Evolutionary conservation across 2,113 vertebrate species (phyloP), one percentile per base, ranked within the genome.

Genomic region (Periophthalmus modestus): DNA sequence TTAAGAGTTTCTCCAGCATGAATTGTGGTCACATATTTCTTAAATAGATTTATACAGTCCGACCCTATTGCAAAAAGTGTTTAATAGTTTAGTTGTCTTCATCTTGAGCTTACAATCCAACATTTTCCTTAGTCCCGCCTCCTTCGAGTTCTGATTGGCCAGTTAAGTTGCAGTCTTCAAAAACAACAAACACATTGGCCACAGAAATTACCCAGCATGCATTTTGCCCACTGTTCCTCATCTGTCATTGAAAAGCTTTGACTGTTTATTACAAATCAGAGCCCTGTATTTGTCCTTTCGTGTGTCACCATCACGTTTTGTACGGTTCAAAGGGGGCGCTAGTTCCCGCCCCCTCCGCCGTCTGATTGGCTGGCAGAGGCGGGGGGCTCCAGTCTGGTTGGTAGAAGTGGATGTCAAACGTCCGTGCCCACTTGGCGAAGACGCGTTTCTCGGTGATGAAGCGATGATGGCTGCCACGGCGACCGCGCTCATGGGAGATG

Each of bases 381-480:
- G 94, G 90, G 1, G 97, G 98, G 72, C 93, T 91, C 98, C 98
- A 99, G 93, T 96, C 94, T 0, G 98, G 98, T 88, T 98, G 97
- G 90, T 97, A 97, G 91, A 99, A 99, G 88, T 90, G 95, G 87
- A 99, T 98, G 77, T 96, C 89, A 93, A 96, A 97, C 59, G 94
- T 97, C 93, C 94, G 94, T 0, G 98, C 97, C 98, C 98, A 99
- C 80, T 93, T 95, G 86, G 97, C 95, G 55, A 99, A 99, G 68
- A 98, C 97, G 1, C 95, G 92, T 65, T 99, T 99, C 94, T 99
- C 98, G 0, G 97, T 99, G 93, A 99, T 97, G 83, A 99, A 99
- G 66, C 97, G 97, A 74, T 99, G 98, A 52, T 99, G 97, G 80
- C 98, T 98, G 74, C 98, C 98, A 63, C 97, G 95, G 11, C 95